phyloP scores from a whole-genome alignment of 2,888 invertebrate species.

The Drosophila quasianomalipes region DNA sequence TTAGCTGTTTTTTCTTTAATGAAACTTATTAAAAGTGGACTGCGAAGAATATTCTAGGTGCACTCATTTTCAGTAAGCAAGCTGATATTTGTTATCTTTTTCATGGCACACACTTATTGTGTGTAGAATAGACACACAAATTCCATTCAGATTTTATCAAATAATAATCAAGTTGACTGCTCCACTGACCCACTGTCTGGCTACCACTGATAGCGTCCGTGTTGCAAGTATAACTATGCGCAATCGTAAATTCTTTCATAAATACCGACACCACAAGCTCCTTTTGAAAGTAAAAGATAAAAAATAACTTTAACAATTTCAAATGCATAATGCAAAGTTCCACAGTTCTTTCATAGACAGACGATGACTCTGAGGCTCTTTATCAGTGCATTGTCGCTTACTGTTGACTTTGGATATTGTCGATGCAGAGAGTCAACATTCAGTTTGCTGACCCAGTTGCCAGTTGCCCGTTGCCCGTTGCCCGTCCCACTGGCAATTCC shows the following conservation, averaged over 20 bases:
- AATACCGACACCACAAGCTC: conserved; percentile 35
- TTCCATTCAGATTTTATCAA: conserved; percentile 32
- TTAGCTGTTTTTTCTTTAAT: background rate
- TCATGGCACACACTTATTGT: background rate
- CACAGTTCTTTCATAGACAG: background rate
- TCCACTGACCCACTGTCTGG: conserved; percentile 54
- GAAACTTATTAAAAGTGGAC: background rate
- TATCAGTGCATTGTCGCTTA: conserved; percentile 27
- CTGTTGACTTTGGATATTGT: conserved; percentile 61
- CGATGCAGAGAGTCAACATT: conserved; percentile 25
- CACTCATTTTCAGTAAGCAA: background rate
- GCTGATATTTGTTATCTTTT: background rate
- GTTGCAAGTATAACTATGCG: conserved; percentile 14
- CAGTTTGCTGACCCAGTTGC: conserved; percentile 57
- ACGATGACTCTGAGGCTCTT: background rate
- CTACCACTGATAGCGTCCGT: conserved; percentile 34
- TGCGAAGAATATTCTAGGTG: background rate
- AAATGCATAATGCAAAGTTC: conserved; percentile 26
- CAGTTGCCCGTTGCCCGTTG: conserved; percentile 8
- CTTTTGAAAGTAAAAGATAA: conserved; percentile 28
- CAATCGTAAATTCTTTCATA: conserved; percentile 48
- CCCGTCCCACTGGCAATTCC: conserved; percentile 19
- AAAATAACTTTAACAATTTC: conserved; percentile 30
- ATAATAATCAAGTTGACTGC: conserved; percentile 33
- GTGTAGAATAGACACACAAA: conserved; percentile 8